Percentiles rank a stretch among this genome's conserved stretches.
phyloP scores from a whole-genome alignment of 2,113 vertebrate species.

The Mungos mungo region DNA sequence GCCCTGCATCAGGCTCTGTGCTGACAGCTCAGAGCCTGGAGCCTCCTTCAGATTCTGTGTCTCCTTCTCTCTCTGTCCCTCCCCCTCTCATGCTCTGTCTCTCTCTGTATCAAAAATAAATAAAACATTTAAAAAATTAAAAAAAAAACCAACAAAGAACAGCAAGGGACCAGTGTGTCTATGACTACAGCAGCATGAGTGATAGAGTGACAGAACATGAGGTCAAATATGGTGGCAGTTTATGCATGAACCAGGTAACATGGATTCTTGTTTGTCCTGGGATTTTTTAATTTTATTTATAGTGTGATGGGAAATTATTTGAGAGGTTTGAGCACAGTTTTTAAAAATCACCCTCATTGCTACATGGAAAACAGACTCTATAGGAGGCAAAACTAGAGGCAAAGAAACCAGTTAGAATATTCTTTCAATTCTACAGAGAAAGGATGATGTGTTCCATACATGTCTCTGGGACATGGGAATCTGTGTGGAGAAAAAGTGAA shows the following conservation, averaged over 20 bases:
- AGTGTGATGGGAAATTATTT: background rate
- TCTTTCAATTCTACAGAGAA: background rate
- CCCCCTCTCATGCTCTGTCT: no score
- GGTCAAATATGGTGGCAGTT: background rate
- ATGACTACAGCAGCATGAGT: background rate
- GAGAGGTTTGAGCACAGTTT: background rate
- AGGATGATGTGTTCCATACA: background rate
- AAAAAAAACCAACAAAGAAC: background rate
- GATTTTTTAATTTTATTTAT: slow-evolving; percentile 10
- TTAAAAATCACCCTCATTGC: background rate
- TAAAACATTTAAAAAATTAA: no score
- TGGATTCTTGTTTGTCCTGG: background rate
- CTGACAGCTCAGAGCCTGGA: no score
- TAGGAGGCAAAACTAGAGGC: background rate
- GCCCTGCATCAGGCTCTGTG: no score
- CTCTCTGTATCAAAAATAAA: no score
- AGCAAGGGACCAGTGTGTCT: no score
- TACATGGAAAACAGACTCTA: background rate
- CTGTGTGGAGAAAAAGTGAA: background rate
- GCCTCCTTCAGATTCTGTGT: no score
- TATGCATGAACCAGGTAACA: background rate
- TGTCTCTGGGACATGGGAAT: background rate
- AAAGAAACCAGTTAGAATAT: background rate
- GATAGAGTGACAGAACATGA: background rate
- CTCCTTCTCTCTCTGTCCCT: no score